Base-by-base conservation (phyloP, 2,113 vertebrate genomes). In the Galemys pyrenaicus region DNA sequence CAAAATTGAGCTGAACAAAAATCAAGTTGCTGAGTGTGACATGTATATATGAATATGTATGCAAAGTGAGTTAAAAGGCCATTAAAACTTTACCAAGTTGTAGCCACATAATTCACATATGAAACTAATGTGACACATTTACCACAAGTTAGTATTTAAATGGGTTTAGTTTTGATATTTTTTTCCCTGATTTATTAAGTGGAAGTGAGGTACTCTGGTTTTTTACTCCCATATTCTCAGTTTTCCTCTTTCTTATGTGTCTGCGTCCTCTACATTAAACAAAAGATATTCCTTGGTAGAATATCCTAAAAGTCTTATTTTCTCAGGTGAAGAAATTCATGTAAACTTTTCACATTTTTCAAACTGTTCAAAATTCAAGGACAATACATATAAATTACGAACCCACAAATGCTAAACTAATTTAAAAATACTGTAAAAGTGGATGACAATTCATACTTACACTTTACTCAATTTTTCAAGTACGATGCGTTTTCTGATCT, bases 401-500 rank as follows among this genome's bases (percentile, higher is more conserved):
- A 92, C 15, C 74, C 30, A 90, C 37, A 85, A 89, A 84, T 46
- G 75, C 35, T 13, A 80, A 94, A 22, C 82, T 94, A 73, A 70
- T 75, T 91, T 80, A 67, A 91, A 95, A 87, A 65, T 60, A 78
- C 17, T 64, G 32, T 70, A 93, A 91, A 81, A 49, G 3, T 84
- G 67, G 16, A 91, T 90, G 28, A 73, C 24, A 75, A 71, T 80
- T 74, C 2, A 93, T 96, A 98, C 99, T 95, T 95, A 99, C 99
- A 96, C 98, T 98, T 98, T 98, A 89, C 94, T 98, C 92, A 99
- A 98, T 88, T 99, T 99, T 97, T 99, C 99, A 97, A 99, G 98
- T 35, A 99, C 98, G 0, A 99, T 99, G 83, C 98, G 97, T 97
- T 98, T 99, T 98, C 99, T 99, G 95, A 99, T 99, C 96, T 99